Evolutionary conservation across 2,888 invertebrate species (phyloP).

Genomic region (Tortrix viridana): DNA sequence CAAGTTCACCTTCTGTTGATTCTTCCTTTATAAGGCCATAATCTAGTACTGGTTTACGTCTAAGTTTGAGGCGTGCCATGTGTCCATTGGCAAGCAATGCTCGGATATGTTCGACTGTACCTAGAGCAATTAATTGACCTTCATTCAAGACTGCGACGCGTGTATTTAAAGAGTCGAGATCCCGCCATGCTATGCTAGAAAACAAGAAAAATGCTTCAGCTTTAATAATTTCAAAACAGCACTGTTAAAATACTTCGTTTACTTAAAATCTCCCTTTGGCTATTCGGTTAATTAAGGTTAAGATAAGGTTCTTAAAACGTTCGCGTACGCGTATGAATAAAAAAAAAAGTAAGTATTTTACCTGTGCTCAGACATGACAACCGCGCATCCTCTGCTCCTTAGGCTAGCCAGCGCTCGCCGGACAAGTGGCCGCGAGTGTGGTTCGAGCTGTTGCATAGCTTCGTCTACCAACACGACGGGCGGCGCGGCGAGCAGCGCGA

Average conservation of each 20-base stretch:
- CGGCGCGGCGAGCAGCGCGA: neutral
- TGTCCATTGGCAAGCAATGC: conserved; percentile 22
- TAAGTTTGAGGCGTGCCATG: conserved; percentile 35
- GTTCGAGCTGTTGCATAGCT: conserved; percentile 1
- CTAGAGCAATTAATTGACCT: conserved; percentile 34
- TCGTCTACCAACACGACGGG: conserved; percentile 4
- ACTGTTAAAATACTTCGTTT: no score
- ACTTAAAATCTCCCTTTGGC: no score
- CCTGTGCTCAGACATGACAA: conserved; percentile 2
- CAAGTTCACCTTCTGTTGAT: no score
- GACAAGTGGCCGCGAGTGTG: conserved; percentile 5
- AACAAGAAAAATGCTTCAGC: no score
- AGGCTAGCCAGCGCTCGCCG: conserved; percentile 6
- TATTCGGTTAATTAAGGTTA: no score
- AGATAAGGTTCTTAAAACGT: no score
- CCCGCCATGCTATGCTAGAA: conserved; percentile 36
- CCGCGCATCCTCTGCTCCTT: neutral
- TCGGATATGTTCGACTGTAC: conserved; percentile 19
- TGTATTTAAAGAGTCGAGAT: conserved; percentile 26
- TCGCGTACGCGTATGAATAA: no score
- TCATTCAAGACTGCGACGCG: conserved; percentile 27
- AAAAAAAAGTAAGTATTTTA: no score
- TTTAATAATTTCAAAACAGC: no score
- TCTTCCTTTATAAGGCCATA: no score
- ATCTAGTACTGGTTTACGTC: neutral